phyloP scores from a whole-genome alignment of 2,888 invertebrate genomes.

The Yponomeuta malinellus region DNA sequence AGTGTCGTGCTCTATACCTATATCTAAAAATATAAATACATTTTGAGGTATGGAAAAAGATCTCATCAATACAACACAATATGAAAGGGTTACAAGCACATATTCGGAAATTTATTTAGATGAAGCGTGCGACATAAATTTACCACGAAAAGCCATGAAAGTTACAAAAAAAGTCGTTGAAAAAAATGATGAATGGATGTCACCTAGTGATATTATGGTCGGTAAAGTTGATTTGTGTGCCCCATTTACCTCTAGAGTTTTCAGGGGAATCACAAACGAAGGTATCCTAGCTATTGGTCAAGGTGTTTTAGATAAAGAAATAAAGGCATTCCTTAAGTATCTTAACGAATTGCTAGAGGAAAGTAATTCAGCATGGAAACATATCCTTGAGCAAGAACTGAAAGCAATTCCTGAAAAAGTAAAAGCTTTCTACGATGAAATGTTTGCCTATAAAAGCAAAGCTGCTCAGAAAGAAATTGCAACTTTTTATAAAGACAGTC shows the following conservation, averaged over 20 bases:
- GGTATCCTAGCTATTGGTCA: conserved; percentile 60
- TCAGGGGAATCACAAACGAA: conserved; percentile 56
- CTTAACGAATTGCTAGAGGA: conserved; percentile 39
- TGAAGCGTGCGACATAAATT: conserved; percentile 35
- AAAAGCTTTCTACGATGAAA: conserved; percentile 37
- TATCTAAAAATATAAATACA: conserved; percentile 17
- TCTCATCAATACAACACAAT: conserved; percentile 29
- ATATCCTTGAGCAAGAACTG: conserved; percentile 47
- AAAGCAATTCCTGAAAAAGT: conserved; percentile 40
- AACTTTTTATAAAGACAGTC: conserved; percentile 47
- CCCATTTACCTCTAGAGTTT: conserved; percentile 65
- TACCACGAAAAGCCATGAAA: conserved; percentile 3
- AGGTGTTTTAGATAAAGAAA: conserved; percentile 41
- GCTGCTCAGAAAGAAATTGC: conserved; percentile 47
- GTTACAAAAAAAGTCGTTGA: not conserved
- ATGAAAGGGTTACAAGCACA: conserved; percentile 45
- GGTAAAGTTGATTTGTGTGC: conserved; percentile 50
- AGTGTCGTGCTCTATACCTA: too few species aligned
- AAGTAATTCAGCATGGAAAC: conserved; percentile 53
- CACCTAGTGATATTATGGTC: conserved; percentile 61
- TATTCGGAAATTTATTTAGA: conserved; percentile 57
- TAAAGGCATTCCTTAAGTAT: conserved; percentile 34
- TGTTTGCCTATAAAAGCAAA: conserved; percentile 46
- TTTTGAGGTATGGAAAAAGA: conserved; percentile 33
- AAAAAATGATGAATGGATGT: conserved; percentile 42